These are phyloP conservation scores for Cremastinae sp. DNA, from an alignment of 2,888 invertebrate genomes.

Conservation along the genomic window DNA sequence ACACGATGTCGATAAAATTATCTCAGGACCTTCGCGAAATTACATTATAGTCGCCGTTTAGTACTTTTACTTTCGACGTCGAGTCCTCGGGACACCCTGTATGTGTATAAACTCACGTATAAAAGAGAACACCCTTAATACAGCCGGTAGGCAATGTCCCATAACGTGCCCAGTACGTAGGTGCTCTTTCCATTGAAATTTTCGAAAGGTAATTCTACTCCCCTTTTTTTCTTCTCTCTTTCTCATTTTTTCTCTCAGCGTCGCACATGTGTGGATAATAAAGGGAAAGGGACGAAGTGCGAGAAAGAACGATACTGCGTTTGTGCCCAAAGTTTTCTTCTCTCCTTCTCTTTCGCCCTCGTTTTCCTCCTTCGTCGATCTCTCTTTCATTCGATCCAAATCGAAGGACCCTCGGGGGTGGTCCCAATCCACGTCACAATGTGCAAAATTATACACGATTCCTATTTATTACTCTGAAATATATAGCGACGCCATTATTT, in stretches of 20 bases:
- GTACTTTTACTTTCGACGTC: no score
- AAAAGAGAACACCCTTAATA: constrained; percentile 57
- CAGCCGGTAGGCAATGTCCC: constrained; percentile 50
- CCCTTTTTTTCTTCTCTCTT: constrained; percentile 56
- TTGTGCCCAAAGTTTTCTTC: constrained; percentile 13
- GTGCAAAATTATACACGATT: constrained; percentile 75
- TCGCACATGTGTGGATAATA: constrained; percentile 21
- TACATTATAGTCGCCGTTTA: no score
- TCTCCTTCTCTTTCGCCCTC: constrained; percentile 39
- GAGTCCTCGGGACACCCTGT: constrained; percentile 4
- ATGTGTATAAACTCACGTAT: constrained; percentile 40
- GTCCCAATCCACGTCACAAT: constrained; percentile 63
- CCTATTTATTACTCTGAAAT: constrained; percentile 1
- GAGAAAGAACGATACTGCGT: constrained; percentile 35
- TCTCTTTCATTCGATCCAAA: constrained; percentile 35
- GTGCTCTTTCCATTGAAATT: constrained; percentile 69
- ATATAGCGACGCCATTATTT: constrained; percentile 14
- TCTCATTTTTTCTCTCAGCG: constrained; percentile 50
- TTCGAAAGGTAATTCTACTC: constrained; percentile 72
- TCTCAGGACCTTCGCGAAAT: no score
- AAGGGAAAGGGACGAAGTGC: constrained; percentile 13
- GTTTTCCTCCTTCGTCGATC: background rate
- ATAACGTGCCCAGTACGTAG: constrained; percentile 60
- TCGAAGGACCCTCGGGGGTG: constrained; percentile 57
- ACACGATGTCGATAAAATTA: no score